phyloP scores from a whole-genome alignment of 2,797 vertebrate genomes.

The Rhincodon typus region DNA sequence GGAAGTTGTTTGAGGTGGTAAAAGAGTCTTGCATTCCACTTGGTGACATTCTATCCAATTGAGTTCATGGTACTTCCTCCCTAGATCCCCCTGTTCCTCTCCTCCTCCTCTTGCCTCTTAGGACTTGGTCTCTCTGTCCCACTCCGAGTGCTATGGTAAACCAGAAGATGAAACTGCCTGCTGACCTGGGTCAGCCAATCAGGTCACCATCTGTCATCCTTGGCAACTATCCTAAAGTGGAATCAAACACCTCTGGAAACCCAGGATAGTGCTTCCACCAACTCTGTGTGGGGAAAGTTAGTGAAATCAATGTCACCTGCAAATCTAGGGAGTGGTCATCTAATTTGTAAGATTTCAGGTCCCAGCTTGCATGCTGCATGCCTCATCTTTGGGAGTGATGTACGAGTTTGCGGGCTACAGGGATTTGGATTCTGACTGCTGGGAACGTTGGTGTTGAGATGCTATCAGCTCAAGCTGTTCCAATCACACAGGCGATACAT shows the following conservation, averaged over 20 bases:
- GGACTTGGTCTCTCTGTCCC: not conserved
- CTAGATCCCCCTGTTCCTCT: not conserved
- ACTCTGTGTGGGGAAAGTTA: not conserved
- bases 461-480: not conserved
- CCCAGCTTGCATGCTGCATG: not conserved
- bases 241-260: not conserved
- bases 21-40: no score
- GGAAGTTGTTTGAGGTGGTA: no score
- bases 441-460: not conserved
- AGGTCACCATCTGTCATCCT: not conserved
- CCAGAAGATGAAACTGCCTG: not conserved
- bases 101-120: not conserved
- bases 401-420: not conserved
- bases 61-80: no score
- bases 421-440: not conserved
- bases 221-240: not conserved
- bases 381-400: not conserved
- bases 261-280: not conserved
- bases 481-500: not conserved
- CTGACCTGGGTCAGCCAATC: not conserved
- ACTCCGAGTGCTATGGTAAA: not conserved
- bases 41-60: no score
- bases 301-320: not conserved
- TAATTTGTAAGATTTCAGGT: not conserved
- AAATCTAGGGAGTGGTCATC: not conserved